These are phyloP conservation scores for Masnerella sp. DNA, from an alignment of 2,888 invertebrate genomes.

Conservation along the genomic window DNA sequence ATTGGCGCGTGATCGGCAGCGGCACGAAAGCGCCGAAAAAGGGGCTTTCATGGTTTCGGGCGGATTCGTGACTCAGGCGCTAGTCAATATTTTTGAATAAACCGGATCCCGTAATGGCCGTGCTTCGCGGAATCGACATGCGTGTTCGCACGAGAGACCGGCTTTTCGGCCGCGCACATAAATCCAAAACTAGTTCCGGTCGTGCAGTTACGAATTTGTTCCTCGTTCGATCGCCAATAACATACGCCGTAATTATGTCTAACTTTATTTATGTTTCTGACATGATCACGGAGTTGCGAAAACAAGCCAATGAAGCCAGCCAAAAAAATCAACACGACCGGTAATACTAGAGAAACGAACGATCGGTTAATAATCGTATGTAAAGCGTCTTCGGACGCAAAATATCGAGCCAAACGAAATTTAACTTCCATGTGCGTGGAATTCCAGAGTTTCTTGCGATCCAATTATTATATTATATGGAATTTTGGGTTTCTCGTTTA, in stretches of 20 bases:
- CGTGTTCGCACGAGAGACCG: constrained; percentile 45
- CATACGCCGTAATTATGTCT: constrained; percentile 33
- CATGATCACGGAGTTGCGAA: constrained; percentile 7
- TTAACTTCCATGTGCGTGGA: too few relatives aligned
- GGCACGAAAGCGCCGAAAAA: constrained; percentile 44
- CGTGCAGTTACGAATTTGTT: constrained; percentile 49
- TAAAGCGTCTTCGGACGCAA: too few relatives aligned
- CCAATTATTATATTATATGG: too few relatives aligned
- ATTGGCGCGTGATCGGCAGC: constrained; percentile 35
- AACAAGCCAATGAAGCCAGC: too few relatives aligned
- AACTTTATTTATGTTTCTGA: constrained; percentile 30
- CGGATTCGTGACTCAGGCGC: constrained; percentile 57
- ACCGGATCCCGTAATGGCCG: constrained; percentile 57
- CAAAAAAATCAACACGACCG: too few relatives aligned
- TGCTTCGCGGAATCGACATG: constrained; percentile 47
- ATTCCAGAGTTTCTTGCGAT: too few relatives aligned
- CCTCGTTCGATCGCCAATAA: constrained; percentile 39
- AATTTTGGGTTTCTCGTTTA: too few relatives aligned
- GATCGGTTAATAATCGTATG: too few relatives aligned
- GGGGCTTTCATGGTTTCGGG: constrained; percentile 18
- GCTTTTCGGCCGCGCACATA: constrained; percentile 39
- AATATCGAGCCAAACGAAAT: too few relatives aligned
- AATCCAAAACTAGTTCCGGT: constrained; percentile 56
- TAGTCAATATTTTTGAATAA: constrained; percentile 60
- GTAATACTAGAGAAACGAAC: too few relatives aligned